A percentile compares a stretch with the other conserved stretches of the same genome.
Conservation (phyloP, 2,888 invertebrate species). For the Vanessa cardui region DNA sequence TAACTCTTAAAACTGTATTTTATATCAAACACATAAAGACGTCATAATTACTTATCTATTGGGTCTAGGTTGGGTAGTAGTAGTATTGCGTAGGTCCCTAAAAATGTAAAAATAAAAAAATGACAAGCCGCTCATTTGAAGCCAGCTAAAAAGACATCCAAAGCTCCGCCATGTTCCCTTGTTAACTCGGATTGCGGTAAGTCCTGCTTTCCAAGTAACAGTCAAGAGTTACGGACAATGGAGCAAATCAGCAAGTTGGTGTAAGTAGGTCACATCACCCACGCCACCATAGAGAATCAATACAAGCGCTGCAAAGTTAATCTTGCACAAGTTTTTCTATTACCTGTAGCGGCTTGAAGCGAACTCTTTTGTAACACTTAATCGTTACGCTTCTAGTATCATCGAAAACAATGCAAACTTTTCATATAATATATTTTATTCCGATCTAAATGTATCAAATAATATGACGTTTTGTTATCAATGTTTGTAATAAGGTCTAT, state of each 20-base stretch:
- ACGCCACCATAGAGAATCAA: constrained; percentile 17
- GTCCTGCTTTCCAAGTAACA: constrained; percentile 23
- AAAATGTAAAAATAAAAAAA: too few species aligned
- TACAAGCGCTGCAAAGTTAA: constrained; percentile 22
- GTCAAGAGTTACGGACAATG: constrained; percentile 27
- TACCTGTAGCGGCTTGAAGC: constrained; percentile 19
- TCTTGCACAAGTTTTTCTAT: constrained; percentile 38
- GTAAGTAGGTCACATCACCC: constrained; percentile 34
- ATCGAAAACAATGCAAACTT: neutral
- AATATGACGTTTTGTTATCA: too few species aligned
- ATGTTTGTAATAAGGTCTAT: too few species aligned
- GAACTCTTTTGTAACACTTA: constrained; percentile 4
- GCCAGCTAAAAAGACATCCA: neutral
- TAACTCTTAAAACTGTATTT: too few species aligned
- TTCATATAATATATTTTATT: neutral
- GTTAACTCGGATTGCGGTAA: constrained; percentile 16
- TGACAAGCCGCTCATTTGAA: too few species aligned
- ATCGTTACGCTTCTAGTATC: constrained; percentile 18
- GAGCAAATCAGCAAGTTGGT: constrained; percentile 26
- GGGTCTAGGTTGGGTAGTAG: too few species aligned
- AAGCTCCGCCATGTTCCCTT: neutral
- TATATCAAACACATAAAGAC: too few species aligned
- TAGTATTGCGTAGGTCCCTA: too few species aligned
- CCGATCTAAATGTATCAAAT: too few species aligned
- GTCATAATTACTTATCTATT: too few species aligned